phyloP scores from a whole-genome alignment of 2,113 vertebrate species.

The Alces alces region DNA sequence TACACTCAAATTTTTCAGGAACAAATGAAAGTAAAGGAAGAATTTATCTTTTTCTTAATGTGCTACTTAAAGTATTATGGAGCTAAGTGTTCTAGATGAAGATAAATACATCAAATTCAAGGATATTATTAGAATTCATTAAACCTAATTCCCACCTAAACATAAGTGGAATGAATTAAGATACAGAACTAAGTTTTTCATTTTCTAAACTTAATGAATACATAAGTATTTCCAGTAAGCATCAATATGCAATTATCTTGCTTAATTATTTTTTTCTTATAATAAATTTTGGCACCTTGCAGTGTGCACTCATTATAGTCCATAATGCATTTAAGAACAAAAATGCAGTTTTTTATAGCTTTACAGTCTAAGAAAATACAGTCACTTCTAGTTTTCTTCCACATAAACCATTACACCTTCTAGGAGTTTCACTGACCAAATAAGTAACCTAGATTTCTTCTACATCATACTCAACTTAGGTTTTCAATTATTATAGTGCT shows the following conservation, averaged over 20 bases:
- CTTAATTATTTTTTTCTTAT: conserved; percentile 33
- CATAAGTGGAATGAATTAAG: conserved; percentile 24
- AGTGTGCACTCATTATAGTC: conserved; percentile 8
- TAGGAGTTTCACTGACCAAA: conserved; percentile 25
- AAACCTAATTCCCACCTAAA: conserved; percentile 48
- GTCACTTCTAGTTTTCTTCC: conserved; percentile 36
- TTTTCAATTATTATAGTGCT: not conserved
- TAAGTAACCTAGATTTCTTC: conserved; percentile 18
- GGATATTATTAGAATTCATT: conserved; percentile 38
- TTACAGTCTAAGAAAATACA: conserved; percentile 49
- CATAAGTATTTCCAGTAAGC: conserved; percentile 14
- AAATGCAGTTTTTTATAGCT: not conserved
- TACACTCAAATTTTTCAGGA: not conserved
- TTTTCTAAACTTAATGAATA: conserved; percentile 29
- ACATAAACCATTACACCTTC: conserved; percentile 18
- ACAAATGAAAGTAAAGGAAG: conserved; percentile 7
- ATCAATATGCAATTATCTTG: not conserved
- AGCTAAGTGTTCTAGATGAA: conserved; percentile 26
- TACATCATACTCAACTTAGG: not conserved
- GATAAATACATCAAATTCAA: conserved; percentile 35
- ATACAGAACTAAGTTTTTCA: conserved; percentile 2
- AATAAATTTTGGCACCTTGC: conserved; percentile 3
- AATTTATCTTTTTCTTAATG: conserved; percentile 21
- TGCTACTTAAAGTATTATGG: not conserved
- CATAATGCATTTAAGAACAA: conserved; percentile 33